These are phyloP conservation scores for Euura lappo DNA, from an alignment of 1,140 invertebrate species.

Conservation along the genomic window DNA sequence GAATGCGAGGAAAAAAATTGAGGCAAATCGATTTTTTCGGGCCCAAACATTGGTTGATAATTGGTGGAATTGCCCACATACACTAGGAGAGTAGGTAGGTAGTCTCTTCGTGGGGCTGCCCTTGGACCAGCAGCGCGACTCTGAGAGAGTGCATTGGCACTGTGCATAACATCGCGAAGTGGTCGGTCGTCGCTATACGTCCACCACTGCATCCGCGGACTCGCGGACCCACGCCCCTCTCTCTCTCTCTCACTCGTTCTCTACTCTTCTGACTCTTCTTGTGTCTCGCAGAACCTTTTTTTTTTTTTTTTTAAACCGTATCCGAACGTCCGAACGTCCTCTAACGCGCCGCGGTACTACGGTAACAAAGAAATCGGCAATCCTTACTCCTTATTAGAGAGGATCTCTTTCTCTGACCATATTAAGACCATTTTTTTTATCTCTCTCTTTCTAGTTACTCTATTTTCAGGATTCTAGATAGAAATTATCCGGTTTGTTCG, in stretches of 20 bases:
- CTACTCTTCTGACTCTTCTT: neutral
- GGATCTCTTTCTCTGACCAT: neutral
- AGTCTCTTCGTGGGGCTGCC: conserved; percentile 25
- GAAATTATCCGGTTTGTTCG: neutral
- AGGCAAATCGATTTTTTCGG: too few relatives aligned
- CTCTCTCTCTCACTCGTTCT: neutral
- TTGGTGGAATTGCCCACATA: too few relatives aligned
- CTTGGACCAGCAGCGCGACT: conserved; percentile 30
- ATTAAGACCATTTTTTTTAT: neutral
- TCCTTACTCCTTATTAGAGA: neutral
- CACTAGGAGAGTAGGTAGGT: too few relatives aligned
- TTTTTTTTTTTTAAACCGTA: neutral
- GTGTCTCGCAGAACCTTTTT: neutral
- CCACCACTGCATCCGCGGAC: neutral
- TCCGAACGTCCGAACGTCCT: neutral
- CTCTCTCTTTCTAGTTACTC: neutral
- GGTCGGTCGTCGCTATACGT: neutral
- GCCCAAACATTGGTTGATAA: too few relatives aligned
- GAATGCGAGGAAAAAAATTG: too few relatives aligned
- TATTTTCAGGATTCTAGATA: neutral
- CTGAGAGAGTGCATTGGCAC: conserved; percentile 49
- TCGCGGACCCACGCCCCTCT: too few relatives aligned
- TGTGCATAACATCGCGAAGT: conserved; percentile 10
- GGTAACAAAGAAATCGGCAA: neutral
- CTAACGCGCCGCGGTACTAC: too few relatives aligned